Evolutionary conservation across 2,888 invertebrate species (phyloP).

Genomic region (Scaptomyza reducta): DNA sequence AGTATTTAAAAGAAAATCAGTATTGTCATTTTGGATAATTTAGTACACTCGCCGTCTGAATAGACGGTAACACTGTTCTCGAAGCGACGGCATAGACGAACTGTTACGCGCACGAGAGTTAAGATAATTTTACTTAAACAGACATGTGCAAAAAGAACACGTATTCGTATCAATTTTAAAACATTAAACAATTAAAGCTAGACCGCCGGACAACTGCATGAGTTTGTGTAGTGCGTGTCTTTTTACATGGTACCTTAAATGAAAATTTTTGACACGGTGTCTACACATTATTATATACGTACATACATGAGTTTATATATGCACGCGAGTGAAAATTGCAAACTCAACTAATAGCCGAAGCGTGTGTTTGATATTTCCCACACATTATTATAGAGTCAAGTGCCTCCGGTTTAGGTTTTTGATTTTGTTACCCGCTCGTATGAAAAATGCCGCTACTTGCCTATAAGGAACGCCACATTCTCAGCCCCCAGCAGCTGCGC

Average conservation of each 20-base stretch:
- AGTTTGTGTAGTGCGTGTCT: constrained; percentile 1
- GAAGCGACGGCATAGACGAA: constrained; percentile 34
- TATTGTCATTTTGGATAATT: constrained; percentile 6
- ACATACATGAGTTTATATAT: constrained; percentile 24
- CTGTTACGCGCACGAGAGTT: constrained; percentile 49
- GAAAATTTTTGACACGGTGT: constrained; percentile 30
- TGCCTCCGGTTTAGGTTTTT: constrained; percentile 5
- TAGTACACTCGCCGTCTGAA: constrained; percentile 6
- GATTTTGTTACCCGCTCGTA: constrained; percentile 33
- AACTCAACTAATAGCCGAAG: constrained; percentile 37
- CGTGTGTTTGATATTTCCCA: constrained; percentile 24
- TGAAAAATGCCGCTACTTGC: constrained; percentile 68
- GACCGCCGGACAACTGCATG: constrained; percentile 2
- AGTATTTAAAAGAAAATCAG: not conserved
- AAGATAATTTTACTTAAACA: constrained; percentile 24
- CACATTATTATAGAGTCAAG: constrained; percentile 15
- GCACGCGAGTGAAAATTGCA: constrained; percentile 60
- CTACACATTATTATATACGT: constrained; percentile 18
- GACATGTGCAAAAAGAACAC: constrained; percentile 21
- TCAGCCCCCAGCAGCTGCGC: constrained; percentile 93
- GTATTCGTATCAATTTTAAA: constrained; percentile 11
- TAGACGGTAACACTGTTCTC: constrained; percentile 36
- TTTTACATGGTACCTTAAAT: constrained; percentile 28
- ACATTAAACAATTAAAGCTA: not conserved
- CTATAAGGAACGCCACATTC: constrained; percentile 87